A percentile compares a stretch with the other conserved stretches of the same genome.
Conservation (phyloP, 2,797 vertebrate species). For the Rhabdophis nuchalis region DNA sequence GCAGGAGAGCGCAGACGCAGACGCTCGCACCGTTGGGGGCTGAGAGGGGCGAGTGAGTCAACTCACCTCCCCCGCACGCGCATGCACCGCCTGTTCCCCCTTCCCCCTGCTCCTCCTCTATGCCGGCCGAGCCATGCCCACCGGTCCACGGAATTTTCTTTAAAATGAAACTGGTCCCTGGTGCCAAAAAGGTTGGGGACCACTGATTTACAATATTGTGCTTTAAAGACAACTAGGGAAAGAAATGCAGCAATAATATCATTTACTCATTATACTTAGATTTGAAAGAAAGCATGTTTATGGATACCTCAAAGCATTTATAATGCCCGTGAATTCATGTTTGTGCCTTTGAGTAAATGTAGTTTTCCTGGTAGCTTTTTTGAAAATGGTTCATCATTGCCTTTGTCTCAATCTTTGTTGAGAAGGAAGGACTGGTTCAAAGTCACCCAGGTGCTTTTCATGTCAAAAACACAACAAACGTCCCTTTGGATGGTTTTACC, state of each 20-base stretch:
- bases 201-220: neutral
- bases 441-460: neutral
- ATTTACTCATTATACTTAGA: conserved; percentile 13
- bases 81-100: no score
- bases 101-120: no score
- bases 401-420: neutral
- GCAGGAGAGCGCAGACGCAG: no score
- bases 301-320: neutral
- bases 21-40: no score
- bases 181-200: no score
- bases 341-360: neutral
- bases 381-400: neutral
- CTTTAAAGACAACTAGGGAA: neutral
- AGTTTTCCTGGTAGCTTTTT: neutral
- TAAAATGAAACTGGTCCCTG: no score
- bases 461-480: neutral
- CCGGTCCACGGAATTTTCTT: no score
- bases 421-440: neutral
- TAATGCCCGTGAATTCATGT: neutral
- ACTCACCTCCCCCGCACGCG: no score
- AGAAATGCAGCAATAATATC: neutral
- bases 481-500: neutral
- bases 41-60: no score
- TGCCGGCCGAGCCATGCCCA: no score
- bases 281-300: neutral